Evolutionary conservation across 2,113 vertebrate genomes (phyloP).

Genomic region (Xenus cinereus): DNA sequence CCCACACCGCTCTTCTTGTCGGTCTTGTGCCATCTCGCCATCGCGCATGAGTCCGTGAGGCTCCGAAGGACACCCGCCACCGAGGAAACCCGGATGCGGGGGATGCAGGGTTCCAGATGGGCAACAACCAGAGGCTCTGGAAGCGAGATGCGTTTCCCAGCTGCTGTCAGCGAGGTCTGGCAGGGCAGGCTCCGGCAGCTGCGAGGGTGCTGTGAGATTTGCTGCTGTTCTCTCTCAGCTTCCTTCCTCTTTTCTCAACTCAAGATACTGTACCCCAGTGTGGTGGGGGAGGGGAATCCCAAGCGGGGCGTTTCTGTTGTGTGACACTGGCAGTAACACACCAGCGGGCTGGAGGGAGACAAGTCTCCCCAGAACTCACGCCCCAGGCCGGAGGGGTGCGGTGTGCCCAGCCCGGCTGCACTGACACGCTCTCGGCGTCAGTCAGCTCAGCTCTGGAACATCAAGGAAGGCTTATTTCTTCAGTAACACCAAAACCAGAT

Average conservation of each 20-base stretch:
- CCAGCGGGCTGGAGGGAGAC: no score
- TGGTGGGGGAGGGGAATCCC: conserved; percentile 54
- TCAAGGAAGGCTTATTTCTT: not conserved
- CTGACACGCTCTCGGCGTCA: fast-evolving
- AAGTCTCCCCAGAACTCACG: fast-evolving
- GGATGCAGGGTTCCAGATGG: fast-evolving
- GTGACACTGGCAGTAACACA: not conserved
- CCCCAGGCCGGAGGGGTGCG: not conserved
- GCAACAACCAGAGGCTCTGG: not conserved
- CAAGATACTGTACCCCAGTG: not conserved
- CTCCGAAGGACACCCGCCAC: not conserved
- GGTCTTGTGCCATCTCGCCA: conserved; percentile 72
- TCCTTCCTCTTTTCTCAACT: conserved; percentile 79
- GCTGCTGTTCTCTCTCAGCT: conserved; percentile 46
- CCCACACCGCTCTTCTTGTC: conserved; percentile 73
- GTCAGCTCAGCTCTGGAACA: fast-evolving
- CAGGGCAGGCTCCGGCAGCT: not conserved
- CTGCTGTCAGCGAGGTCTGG: not conserved
- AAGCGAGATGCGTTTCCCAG: not conserved
- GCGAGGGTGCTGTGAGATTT: not conserved
- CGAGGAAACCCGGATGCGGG: fast-evolving
- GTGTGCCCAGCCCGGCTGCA: fast-evolving
- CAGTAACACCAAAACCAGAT: fast-evolving
- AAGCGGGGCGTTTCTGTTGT: not conserved
- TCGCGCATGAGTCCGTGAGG: not conserved